phyloP scores from a whole-genome alignment of 2,888 invertebrate genomes.

The Pristionchus japonicus region DNA sequence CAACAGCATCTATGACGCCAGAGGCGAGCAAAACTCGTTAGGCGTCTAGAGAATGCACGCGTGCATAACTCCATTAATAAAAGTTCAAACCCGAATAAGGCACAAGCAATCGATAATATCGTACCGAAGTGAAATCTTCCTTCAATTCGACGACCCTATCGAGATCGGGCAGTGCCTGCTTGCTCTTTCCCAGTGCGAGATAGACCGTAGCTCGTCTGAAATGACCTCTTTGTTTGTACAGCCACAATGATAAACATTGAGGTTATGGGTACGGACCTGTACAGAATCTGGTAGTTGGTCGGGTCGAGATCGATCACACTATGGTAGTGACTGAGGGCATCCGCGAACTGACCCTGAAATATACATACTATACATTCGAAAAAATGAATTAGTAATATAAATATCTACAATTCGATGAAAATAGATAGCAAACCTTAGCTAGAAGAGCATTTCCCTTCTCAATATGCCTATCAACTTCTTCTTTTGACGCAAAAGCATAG shows the following conservation, averaged over 20 bases:
- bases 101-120: slow-evolving; percentile 75
- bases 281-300: slow-evolving; percentile 93
- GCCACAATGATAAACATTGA: neutral
- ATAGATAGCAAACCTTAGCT: slow-evolving; percentile 79
- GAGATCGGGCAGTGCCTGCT: slow-evolving; percentile 88
- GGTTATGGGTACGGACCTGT: slow-evolving; percentile 83
- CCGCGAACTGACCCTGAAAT: slow-evolving; percentile 87
- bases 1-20: neutral
- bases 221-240: slow-evolving; percentile 6
- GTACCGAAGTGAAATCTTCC: slow-evolving; percentile 92
- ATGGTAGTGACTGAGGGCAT: slow-evolving; percentile 97
- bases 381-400: neutral
- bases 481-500: slow-evolving; percentile 54
- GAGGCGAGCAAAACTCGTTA: neutral
- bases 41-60: neutral
- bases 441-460: slow-evolving; percentile 93
- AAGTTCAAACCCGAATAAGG: too few relatives aligned
- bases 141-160: slow-evolving; percentile 92
- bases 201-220: slow-evolving; percentile 59
- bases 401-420: neutral
- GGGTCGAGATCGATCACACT: slow-evolving; percentile 97
- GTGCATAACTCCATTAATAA: neutral
- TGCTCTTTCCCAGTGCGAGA: slow-evolving; percentile 65
- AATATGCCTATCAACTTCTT: slow-evolving; percentile 91
- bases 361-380: neutral